A percentile compares a stretch with the other conserved stretches of the same genome.
Evolutionary conservation across 2,113 vertebrate genomes (phyloP).

Genomic region (Rattus rattus): DNA sequence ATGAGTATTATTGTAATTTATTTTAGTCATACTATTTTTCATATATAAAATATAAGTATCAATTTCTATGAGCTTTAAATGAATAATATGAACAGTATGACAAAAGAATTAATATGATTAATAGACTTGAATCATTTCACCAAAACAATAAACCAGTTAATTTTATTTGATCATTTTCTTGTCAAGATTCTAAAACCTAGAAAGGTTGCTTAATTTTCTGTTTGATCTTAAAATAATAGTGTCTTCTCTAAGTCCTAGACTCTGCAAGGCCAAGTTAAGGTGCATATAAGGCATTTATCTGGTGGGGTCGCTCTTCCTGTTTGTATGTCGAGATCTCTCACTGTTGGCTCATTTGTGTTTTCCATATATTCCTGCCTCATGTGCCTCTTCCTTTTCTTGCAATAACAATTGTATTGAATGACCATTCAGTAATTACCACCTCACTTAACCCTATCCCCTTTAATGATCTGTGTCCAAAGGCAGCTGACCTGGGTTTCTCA

Average conservation of each 20-base stretch:
- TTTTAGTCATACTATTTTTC: background rate
- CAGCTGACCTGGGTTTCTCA: background rate
- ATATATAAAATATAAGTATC: background rate
- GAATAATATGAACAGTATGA: background rate
- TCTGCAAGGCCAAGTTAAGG: background rate
- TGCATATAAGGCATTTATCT: background rate
- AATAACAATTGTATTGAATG: background rate
- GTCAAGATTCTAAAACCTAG: background rate
- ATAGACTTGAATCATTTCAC: background rate
- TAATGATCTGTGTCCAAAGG: background rate
- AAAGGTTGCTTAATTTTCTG: background rate
- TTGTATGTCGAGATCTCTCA: rapidly evolving
- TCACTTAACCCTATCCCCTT: background rate
- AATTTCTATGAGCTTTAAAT: background rate
- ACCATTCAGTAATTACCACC: background rate
- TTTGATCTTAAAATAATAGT: background rate
- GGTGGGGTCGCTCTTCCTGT: background rate
- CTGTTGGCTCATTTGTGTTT: background rate
- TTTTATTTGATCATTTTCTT: background rate
- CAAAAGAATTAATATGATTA: background rate
- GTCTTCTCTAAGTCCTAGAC: background rate
- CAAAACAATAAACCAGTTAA: background rate
- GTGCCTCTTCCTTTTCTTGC: background rate
- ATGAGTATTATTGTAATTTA: background rate
- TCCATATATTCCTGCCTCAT: background rate